These are phyloP conservation scores for Nothocercus nigrocapillus DNA, from an alignment of 2,113 vertebrate genomes.

Conservation along the genomic window DNA sequence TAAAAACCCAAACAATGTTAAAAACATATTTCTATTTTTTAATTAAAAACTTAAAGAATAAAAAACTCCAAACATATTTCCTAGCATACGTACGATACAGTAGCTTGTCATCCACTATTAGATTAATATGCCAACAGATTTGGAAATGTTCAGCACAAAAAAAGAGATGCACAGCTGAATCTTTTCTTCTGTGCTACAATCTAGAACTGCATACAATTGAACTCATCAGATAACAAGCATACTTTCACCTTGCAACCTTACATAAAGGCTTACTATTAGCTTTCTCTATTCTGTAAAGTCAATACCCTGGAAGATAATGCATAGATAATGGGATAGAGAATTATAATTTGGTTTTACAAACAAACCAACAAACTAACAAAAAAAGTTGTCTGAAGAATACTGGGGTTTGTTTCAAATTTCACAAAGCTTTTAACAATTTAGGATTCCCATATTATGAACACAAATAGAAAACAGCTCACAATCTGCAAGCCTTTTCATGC, in stretches of 20 bases:
- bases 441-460: background rate
- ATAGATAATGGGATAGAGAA: background rate
- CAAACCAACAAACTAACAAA: background rate
- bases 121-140: background rate
- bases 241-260: background rate
- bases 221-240: background rate
- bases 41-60: background rate
- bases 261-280: background rate
- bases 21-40: background rate
- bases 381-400: background rate
- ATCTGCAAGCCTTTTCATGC: background rate
- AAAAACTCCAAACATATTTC: fast-evolving
- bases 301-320: background rate
- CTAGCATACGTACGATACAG: background rate
- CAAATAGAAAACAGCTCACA: background rate
- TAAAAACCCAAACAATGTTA: background rate
- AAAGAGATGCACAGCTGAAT: background rate
- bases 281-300: background rate
- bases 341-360: background rate
- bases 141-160: background rate
- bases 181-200: background rate
- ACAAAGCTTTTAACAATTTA: background rate
- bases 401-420: background rate
- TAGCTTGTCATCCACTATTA: background rate
- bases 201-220: background rate